Evolutionary conservation across 1,140 invertebrate genomes (phyloP).

Genomic region (Drosophila trapezifrons): DNA sequence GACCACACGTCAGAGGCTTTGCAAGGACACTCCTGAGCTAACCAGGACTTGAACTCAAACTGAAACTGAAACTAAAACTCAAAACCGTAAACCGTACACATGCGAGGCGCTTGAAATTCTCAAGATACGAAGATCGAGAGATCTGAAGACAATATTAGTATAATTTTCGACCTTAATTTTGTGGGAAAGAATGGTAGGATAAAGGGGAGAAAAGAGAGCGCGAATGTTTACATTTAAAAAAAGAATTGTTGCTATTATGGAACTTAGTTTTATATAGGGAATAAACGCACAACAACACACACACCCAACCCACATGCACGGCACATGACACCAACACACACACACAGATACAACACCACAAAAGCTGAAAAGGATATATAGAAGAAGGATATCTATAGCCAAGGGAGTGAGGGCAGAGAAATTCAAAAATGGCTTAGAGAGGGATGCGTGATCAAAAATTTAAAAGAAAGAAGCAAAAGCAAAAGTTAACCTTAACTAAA

Average conservation of each 20-base stretch:
- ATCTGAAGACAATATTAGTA: slow-evolving; percentile 78
- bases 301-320: slow-evolving; percentile 17
- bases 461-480: slow-evolving; percentile 40
- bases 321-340: slow-evolving; percentile 29
- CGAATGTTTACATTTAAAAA: slow-evolving; percentile 17
- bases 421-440: slow-evolving; percentile 70
- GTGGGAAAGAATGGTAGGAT: slow-evolving; percentile 29
- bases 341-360: slow-evolving; percentile 29
- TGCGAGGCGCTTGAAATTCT: slow-evolving; percentile 64
- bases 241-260: slow-evolving; percentile 37
- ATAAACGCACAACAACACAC: slow-evolving; percentile 60
- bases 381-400: slow-evolving; percentile 45
- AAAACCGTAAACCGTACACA: slow-evolving; percentile 24
- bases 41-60: slow-evolving; percentile 17
- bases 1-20: slow-evolving; percentile 54
- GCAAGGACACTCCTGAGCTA: slow-evolving; percentile 75
- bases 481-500: slow-evolving; percentile 30
- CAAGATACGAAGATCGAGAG: slow-evolving; percentile 54
- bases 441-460: slow-evolving; percentile 87
- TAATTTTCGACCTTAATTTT: slow-evolving; percentile 60
- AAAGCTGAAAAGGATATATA: slow-evolving; percentile 40
- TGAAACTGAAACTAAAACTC: slow-evolving; percentile 5
- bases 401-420: slow-evolving; percentile 52
- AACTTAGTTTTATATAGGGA: slow-evolving; percentile 60
- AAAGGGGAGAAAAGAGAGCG: not conserved